Conservation (phyloP, 1,140 invertebrate species). For the Elymnias hypermnestra region DNA sequence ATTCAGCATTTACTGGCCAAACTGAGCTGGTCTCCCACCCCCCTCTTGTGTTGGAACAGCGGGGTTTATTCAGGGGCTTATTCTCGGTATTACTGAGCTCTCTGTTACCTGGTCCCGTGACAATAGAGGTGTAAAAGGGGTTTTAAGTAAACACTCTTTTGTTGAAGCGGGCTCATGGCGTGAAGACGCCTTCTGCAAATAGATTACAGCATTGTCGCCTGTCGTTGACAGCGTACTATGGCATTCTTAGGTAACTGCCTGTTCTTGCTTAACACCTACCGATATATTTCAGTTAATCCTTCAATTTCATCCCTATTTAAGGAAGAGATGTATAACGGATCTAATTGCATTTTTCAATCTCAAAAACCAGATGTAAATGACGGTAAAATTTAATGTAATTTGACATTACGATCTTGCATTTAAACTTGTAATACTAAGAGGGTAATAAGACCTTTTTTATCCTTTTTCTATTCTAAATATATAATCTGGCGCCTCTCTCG, state of each 20-base stretch:
- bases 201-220: slow-evolving; percentile 50
- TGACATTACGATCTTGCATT: too few relatives aligned
- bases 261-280: neutral
- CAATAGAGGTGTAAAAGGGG: slow-evolving; percentile 64
- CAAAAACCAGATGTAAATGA: too few relatives aligned
- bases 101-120: slow-evolving; percentile 28
- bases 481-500: too few relatives aligned
- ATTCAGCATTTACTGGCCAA: slow-evolving; percentile 33
- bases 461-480: too few relatives aligned
- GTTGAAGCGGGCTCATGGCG: slow-evolving; percentile 44
- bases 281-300: too few relatives aligned
- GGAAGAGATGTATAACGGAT: too few relatives aligned
- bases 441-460: too few relatives aligned
- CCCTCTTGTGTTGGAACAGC: slow-evolving; percentile 1
- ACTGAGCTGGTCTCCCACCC: slow-evolving; percentile 18
- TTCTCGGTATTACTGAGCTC: slow-evolving; percentile 21
- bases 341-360: too few relatives aligned
- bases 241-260: slow-evolving; percentile 16
- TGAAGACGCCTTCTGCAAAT: slow-evolving; percentile 50
- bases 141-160: slow-evolving; percentile 64
- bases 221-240: slow-evolving; percentile 17
- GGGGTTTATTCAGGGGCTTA: slow-evolving; percentile 10
- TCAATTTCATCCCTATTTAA: too few relatives aligned
- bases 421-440: too few relatives aligned
- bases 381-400: too few relatives aligned